A percentile compares a stretch with the other conserved stretches of the same genome.
Evolutionary conservation across 2,888 invertebrate genomes (phyloP).

Genomic region (Trissolcus brochymenae): DNA sequence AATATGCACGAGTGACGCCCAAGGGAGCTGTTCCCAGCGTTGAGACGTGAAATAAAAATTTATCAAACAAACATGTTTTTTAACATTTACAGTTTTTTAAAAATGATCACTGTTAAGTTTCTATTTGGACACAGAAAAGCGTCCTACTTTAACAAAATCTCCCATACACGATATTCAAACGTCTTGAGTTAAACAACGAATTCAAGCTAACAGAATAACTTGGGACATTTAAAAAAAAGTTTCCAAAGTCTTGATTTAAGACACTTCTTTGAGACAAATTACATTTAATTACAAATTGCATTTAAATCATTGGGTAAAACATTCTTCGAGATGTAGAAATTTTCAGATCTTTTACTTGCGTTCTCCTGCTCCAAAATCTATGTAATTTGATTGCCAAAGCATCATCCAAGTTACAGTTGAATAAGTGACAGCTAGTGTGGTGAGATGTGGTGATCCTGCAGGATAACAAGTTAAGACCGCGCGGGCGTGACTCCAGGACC

Average conservation of each 20-base stretch:
- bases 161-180: not conserved
- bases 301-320: no score
- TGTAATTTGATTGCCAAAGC: not conserved
- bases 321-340: not conserved
- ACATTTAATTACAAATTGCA: no score
- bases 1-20: conserved; percentile 14
- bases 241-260: no score
- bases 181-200: no score
- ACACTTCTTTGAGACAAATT: no score
- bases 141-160: not conserved
- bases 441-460: conserved; percentile 18
- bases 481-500: conserved; percentile 18
- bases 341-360: not conserved
- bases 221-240: no score
- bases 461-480: conserved; percentile 20
- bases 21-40: conserved; percentile 11
- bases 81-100: no score
- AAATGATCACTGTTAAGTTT: no score
- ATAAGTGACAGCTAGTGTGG: not conserved
- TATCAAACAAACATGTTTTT: not conserved
- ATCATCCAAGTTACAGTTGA: not conserved
- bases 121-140: no score
- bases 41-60: conserved; percentile 1
- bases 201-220: no score
- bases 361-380: not conserved